Evolutionary conservation across 1,140 invertebrate species (phyloP).

Genomic region (Drosophila littoralis): DNA sequence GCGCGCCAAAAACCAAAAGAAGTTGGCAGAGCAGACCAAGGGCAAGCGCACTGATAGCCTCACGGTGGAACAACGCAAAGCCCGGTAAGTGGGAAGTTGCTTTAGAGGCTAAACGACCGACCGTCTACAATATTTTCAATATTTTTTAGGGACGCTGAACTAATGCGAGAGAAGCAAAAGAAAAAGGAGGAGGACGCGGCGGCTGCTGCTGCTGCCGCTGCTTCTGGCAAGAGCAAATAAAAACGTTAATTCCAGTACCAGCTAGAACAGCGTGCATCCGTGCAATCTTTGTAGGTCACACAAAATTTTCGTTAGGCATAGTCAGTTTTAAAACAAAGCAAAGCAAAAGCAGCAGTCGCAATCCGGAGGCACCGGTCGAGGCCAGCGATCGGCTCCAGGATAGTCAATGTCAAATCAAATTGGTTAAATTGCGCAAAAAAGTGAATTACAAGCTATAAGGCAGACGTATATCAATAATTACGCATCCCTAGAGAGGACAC

Average conservation of each 20-base stretch:
- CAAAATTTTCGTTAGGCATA: constrained; percentile 37
- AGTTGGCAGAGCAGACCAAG: constrained; percentile 89
- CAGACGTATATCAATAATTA: constrained; percentile 35
- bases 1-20: constrained; percentile 92
- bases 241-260: constrained; percentile 14
- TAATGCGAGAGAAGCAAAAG: constrained; percentile 92
- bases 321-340: constrained; percentile 8
- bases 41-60: constrained; percentile 89
- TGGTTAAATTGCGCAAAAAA: constrained; percentile 28
- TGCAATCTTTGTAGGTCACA: constrained; percentile 20
- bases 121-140: not conserved
- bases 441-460: constrained; percentile 13
- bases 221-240: constrained; percentile 64
- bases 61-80: constrained; percentile 91
- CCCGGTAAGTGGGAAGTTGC: constrained; percentile 86
- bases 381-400: constrained; percentile 13
- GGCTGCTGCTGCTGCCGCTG: constrained; percentile 59
- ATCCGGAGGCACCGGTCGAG: constrained; percentile 15
- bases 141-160: constrained; percentile 90
- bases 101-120: not conserved
- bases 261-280: constrained; percentile 7
- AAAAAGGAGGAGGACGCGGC: constrained; percentile 86
- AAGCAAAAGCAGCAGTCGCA: constrained; percentile 18
- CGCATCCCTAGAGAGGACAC: constrained; percentile 13
- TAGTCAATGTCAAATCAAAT: constrained; percentile 26